A percentile compares a stretch with the other conserved stretches of the same genome.
Evolutionary conservation across 2,113 vertebrate species (phyloP).

Genomic region (Pachycephala philippinensis): DNA sequence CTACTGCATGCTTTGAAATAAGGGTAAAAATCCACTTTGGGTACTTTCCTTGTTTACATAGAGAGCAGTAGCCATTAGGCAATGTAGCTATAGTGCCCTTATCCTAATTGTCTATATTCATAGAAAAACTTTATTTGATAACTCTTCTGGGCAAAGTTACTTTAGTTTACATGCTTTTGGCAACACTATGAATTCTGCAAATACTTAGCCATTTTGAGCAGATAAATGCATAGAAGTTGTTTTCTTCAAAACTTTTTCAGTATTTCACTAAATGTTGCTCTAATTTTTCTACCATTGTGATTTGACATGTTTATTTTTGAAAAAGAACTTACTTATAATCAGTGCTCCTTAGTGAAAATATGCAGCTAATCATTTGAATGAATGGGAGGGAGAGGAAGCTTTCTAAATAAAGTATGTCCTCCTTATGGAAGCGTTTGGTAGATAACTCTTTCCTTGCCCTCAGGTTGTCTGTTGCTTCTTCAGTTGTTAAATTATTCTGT

Average conservation of each 20-base stretch:
- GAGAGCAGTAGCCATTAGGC: background rate
- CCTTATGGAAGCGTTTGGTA: background rate
- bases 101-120: background rate
- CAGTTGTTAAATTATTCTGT: background rate
- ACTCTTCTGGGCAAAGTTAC: background rate
- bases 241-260: background rate
- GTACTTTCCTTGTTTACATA: background rate
- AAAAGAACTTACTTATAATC: background rate
- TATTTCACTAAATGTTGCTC: background rate
- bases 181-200: background rate
- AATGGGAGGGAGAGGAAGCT: background rate
- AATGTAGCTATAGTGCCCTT: background rate
- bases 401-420: background rate
- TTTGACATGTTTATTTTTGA: background rate
- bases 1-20: background rate
- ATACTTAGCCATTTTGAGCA: background rate
- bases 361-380: background rate
- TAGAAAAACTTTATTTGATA: background rate
- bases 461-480: background rate
- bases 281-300: background rate
- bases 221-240: background rate
- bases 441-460: background rate
- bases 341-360: background rate
- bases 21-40: background rate
- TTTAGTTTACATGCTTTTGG: background rate